A percentile compares a stretch with the other conserved stretches of the same genome.
Conservation (phyloP, 2,888 invertebrate genomes). For the Pollenia angustigena region DNA sequence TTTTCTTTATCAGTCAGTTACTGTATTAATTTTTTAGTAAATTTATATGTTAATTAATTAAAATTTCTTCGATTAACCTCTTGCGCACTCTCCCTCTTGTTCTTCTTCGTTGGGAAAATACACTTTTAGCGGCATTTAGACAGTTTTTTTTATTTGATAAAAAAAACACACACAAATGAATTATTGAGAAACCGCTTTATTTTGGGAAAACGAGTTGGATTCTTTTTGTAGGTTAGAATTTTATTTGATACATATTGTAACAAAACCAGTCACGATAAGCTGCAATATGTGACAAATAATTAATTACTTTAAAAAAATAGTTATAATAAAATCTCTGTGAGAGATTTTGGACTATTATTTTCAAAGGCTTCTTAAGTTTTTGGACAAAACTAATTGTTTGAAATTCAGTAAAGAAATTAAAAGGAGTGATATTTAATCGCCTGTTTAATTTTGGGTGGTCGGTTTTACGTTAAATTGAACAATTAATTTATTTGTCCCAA, state of each 20-base stretch:
- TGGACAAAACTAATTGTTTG: no score
- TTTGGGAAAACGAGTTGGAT: neutral
- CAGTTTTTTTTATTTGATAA: neutral
- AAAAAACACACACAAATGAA: neutral
- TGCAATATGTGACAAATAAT: neutral
- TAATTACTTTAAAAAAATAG: no score
- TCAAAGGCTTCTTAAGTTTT: no score
- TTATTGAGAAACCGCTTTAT: constrained; percentile 4
- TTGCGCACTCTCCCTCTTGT: neutral
- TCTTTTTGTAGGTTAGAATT: constrained; percentile 13
- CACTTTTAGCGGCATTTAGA: neutral
- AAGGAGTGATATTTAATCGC: no score
- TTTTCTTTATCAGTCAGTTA: constrained; percentile 8
- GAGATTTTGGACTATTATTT: no score
- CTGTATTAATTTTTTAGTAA: constrained; percentile 35
- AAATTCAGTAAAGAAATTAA: no score
- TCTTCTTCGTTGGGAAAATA: neutral
- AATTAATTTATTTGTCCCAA: no score
- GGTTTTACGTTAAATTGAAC: no score
- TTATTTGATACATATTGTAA: constrained; percentile 16
- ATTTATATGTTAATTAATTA: constrained; percentile 69
- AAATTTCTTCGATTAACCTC: constrained; percentile 43
- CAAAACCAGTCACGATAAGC: neutral
- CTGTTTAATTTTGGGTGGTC: no score
- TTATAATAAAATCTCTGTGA: no score